Conservation (phyloP, 2,888 invertebrate genomes). For the Platycheirus albimanus region DNA sequence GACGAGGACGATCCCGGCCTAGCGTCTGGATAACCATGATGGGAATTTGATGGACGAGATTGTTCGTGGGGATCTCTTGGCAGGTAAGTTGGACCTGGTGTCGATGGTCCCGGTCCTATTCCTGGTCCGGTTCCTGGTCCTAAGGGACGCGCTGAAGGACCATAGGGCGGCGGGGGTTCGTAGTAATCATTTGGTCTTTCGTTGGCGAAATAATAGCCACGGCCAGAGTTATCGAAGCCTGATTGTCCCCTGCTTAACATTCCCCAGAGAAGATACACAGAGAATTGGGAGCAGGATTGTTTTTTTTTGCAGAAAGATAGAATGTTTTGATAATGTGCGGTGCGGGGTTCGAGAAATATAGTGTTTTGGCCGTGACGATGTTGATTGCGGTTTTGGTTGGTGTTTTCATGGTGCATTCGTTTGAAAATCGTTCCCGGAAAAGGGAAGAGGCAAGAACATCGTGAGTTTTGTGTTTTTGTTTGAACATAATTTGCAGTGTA, state of each 20-base stretch:
- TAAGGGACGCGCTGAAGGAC: slow-evolving; percentile 44
- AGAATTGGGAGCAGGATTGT: neutral
- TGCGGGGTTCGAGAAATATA: slow-evolving; percentile 32
- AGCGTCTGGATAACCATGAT: slow-evolving; percentile 58
- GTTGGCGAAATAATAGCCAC: slow-evolving; percentile 86
- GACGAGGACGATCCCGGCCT: slow-evolving; percentile 66
- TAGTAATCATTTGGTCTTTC: slow-evolving; percentile 81
- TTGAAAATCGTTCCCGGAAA: slow-evolving; percentile 34
- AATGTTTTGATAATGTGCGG: slow-evolving; percentile 5
- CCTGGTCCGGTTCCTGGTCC: slow-evolving; percentile 40
- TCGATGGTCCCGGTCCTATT: slow-evolving; percentile 56
- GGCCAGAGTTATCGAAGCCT: slow-evolving; percentile 86
- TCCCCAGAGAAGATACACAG: neutral
- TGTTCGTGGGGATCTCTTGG: slow-evolving; percentile 57
- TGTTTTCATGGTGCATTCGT: slow-evolving; percentile 60
- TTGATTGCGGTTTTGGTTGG: slow-evolving; percentile 46
- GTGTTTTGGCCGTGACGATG: slow-evolving; percentile 38
- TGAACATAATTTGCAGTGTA: slow-evolving; percentile 28
- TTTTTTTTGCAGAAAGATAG: slow-evolving; percentile 30
- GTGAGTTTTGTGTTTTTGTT: slow-evolving; percentile 38
- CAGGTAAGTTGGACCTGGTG: slow-evolving; percentile 64
- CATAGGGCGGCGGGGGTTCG: slow-evolving; percentile 62
- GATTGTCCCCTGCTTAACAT: slow-evolving; percentile 84
- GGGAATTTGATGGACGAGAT: slow-evolving; percentile 66
- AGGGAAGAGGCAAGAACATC: slow-evolving; percentile 45